Evolutionary conservation across 2,113 vertebrate genomes (phyloP).

Genomic region (Heliornis fulica): DNA sequence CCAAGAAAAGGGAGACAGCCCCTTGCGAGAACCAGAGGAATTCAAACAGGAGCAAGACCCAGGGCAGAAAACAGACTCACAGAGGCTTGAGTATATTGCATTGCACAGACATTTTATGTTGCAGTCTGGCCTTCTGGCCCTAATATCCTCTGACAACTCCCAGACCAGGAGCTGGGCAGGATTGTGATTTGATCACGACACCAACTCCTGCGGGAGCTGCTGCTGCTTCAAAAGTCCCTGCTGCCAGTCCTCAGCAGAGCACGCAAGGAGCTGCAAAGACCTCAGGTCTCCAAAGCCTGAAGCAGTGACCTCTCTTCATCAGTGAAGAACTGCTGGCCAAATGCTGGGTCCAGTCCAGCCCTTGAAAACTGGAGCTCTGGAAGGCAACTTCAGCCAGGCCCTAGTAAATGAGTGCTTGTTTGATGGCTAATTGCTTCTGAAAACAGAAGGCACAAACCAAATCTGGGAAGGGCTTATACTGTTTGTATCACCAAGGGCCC

Average conservation of each 20-base stretch:
- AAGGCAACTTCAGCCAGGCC: neutral
- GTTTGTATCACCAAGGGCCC: neutral
- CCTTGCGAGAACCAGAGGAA: neutral
- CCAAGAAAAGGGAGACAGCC: neutral
- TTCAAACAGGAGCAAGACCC: neutral
- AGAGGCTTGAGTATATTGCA: neutral
- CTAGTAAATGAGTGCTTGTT: neutral
- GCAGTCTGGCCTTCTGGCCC: neutral
- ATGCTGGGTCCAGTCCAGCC: neutral
- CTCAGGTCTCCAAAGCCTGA: neutral
- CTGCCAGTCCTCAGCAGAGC: neutral
- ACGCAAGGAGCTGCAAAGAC: neutral
- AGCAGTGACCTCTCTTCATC: neutral
- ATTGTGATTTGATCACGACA: neutral
- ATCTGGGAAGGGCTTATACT: neutral
- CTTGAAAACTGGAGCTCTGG: neutral
- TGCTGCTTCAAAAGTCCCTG: neutral
- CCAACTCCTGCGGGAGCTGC: neutral
- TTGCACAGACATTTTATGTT: neutral
- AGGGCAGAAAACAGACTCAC: neutral
- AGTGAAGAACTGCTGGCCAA: neutral
- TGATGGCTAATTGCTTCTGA: neutral
- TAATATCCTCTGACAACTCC: conserved; percentile 28
- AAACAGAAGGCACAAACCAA: neutral
- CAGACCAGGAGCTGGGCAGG: neutral